phyloP scores from a whole-genome alignment of 2,888 invertebrate genomes.

The Agonopterix arenella region DNA sequence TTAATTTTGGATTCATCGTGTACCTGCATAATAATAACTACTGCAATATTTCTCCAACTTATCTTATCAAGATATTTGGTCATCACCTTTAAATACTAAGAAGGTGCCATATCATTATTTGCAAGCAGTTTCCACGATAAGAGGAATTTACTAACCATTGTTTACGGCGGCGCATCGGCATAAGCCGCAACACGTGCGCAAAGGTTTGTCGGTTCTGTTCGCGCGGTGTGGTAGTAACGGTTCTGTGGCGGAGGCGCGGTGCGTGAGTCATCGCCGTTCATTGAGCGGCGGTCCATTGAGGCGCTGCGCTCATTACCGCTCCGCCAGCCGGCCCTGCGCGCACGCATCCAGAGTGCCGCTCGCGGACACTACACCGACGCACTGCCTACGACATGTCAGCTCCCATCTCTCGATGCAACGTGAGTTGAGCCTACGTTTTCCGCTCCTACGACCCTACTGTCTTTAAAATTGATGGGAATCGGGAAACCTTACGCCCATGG shows the following conservation, averaged over 20 bases:
- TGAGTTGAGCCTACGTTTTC: slow-evolving; percentile 62
- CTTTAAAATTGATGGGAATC: slow-evolving; percentile 26
- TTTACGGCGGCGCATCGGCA: slow-evolving; percentile 6
- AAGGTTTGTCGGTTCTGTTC: slow-evolving; percentile 47
- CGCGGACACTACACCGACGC: slow-evolving; percentile 54
- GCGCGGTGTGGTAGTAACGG: slow-evolving; percentile 38
- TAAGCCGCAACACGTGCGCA: slow-evolving; percentile 48
- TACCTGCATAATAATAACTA: no score
- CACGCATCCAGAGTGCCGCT: slow-evolving; percentile 68
- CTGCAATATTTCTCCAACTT: no score
- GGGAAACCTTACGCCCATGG: not conserved
- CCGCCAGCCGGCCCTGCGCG: slow-evolving; percentile 73
- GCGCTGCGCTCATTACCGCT: slow-evolving; percentile 71
- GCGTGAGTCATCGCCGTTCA: slow-evolving; percentile 67
- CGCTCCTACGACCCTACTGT: slow-evolving; percentile 40
- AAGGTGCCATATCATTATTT: slow-evolving; percentile 22
- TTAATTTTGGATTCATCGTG: no score
- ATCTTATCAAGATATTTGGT: no score
- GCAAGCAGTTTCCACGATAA: slow-evolving; percentile 24
- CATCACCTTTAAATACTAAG: no score
- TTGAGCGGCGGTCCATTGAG: slow-evolving; percentile 67
- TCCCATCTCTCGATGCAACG: slow-evolving; percentile 59
- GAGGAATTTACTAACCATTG: slow-evolving; percentile 5
- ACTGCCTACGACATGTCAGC: slow-evolving; percentile 59
- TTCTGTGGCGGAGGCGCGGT: slow-evolving; percentile 67